Base-by-base conservation (phyloP, 2,797 vertebrate species). In the Moxostoma hubbsi region DNA sequence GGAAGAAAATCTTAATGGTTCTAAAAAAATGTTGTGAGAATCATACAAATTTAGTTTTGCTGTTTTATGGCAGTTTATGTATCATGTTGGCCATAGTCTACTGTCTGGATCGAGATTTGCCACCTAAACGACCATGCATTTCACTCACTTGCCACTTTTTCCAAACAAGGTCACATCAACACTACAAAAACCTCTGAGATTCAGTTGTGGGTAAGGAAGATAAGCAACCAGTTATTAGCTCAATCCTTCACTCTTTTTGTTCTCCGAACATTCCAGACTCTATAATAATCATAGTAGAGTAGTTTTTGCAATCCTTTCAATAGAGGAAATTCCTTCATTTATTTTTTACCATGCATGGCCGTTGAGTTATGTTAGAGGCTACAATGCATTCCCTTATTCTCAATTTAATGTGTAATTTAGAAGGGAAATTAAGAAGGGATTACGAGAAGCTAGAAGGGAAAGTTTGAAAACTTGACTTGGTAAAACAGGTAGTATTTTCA, bases 121-220 rank as follows among this genome's bases (percentile, higher is more conserved):
- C 9, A 9, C 68, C 46, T 82, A 77, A 80, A 69, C 7, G 59
- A 69, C 80, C 73, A 61, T 47, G 82, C 85, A 89, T 85, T 62
- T 61, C 75, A 79, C 36, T 53, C 85, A 68, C 84, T 24, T 24
- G 2, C 2, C 88, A 57, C 74, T 85, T 81, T 90, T 77, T 89
- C 91, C 87, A 92, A 92, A 92, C 88, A 90, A 88, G 90, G 90
- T 83, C 89, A 89, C 87, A 82, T 88, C 88, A 85, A 87, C 82
- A 76, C 85, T 84, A 82, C 86, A 87, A 88, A 92, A 91, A 87
- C 89, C 87, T 85, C 59, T 82, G 84, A 79, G 86, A 69, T 90
- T 88, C 86, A 71, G 86, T 93, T 91, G 90, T 67, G 18, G 77
- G 73, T 7, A 66, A 58, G 79, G 85, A 84, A 72, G 87, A 87